Base-by-base conservation (phyloP, 1,140 invertebrate species). In the Pogonognathellus flavescens region DNA sequence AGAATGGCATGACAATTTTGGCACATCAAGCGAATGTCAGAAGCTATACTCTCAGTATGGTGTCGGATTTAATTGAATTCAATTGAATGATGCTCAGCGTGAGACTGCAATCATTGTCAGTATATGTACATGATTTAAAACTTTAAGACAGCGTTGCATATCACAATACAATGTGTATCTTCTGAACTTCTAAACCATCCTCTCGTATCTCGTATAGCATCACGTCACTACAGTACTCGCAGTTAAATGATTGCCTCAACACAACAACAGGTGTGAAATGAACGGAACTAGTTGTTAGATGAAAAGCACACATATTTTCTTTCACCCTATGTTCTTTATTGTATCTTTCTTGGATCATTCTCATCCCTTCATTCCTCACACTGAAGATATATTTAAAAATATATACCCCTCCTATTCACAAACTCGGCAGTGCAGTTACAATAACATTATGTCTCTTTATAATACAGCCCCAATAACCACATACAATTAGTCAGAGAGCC, bases 41-140 rank as follows among this genome's bases (percentile, higher is more conserved):
- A 62, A 84, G 83, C 62, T 62, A 55, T 84, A 53, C 9, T 62
- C 55, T n/a, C 60, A 66, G 62, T 25, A 72, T 60, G 83, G 55
- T 72, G 83, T 55, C 20, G 50, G 14, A 72, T 84, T 72, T 70
- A 84, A 84, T 84, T 84, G 83, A 84, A 84, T 84, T 50, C 49
- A 84, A 84, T 84, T 84, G 57, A 84, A 84, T 72, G 83, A 72
- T 72, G 83, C 62, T 11, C 55, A 84, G 83, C 83, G 22, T 84
- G 55, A 53, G 59, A 53, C 83, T 59, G 16, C 49, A 31, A 60
- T 62, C 83, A 50, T 72, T 76, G 70, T 76, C 70, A 76, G 31
- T 18, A 18, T 55, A 82, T 55, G 80, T 57, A 53, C 25, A 53
- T 82, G 55, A 82, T 52, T 82, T 22, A 4, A n/a, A 31, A 53